phyloP scores from a whole-genome alignment of 1,140 invertebrate genomes.

The Solenopsis invicta region DNA sequence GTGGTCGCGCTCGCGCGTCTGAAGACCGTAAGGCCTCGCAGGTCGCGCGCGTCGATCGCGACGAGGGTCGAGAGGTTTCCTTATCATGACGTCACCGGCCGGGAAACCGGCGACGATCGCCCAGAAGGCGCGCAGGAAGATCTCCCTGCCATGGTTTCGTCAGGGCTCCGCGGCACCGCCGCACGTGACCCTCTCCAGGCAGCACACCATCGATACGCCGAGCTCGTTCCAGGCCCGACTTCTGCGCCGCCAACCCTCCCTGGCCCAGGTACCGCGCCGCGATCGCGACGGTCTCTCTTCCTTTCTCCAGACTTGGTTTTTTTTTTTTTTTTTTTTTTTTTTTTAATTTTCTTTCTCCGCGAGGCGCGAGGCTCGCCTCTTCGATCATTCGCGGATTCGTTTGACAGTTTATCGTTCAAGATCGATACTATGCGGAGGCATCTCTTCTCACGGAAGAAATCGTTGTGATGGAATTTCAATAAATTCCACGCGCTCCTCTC shows the following conservation, averaged over 20 bases:
- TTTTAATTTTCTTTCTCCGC: neutral
- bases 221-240: constrained; percentile 92
- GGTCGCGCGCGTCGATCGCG: neutral
- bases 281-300: neutral
- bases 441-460: neutral
- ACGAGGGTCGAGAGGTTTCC: constrained; percentile 31
- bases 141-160: constrained; percentile 95
- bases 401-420: neutral
- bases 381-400: neutral
- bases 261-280: constrained; percentile 86
- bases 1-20: constrained; percentile 44
- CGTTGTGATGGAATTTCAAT: neutral
- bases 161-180: constrained; percentile 91
- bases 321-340: neutral
- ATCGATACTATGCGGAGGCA: neutral
- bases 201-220: constrained; percentile 96
- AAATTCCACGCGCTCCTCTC: neutral
- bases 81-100: constrained; percentile 84
- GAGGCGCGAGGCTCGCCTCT: neutral
- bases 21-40: constrained; percentile 30
- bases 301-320: neutral
- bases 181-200: constrained; percentile 91
- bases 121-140: constrained; percentile 93
- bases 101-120: constrained; percentile 87
- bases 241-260: constrained; percentile 88